Evolutionary conservation across 1,140 invertebrate genomes (phyloP).

Genomic region (Fopius arisanus): DNA sequence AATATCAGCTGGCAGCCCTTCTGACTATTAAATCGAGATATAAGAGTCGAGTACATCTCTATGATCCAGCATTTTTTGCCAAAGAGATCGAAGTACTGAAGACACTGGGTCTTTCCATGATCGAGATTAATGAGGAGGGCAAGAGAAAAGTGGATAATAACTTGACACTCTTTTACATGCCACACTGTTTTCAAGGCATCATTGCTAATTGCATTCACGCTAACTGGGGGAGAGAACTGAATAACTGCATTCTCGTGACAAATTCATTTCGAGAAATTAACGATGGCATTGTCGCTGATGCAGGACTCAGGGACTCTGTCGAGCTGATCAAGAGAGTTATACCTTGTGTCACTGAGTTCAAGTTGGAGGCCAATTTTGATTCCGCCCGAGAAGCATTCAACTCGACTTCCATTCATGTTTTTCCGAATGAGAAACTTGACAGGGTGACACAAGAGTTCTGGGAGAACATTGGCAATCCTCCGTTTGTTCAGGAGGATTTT

Average conservation of each 20-base stretch:
- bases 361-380: neutral
- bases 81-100: slow-evolving; percentile 27
- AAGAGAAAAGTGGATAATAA: neutral
- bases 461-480: neutral
- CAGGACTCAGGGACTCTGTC: slow-evolving; percentile 4
- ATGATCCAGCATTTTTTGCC: slow-evolving; percentile 25
- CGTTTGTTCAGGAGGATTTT: neutral
- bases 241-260: slow-evolving; percentile 25
- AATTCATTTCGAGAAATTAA: slow-evolving; percentile 23
- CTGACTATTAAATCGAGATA: slow-evolving; percentile 22
- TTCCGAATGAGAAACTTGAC: neutral
- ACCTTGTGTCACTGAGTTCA: slow-evolving; percentile 7
- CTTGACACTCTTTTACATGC: slow-evolving; percentile 28
- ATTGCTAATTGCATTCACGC: slow-evolving; percentile 25
- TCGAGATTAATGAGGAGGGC: slow-evolving; percentile 21
- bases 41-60: slow-evolving; percentile 16
- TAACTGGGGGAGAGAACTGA: slow-evolving; percentile 13
- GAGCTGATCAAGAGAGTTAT: slow-evolving; percentile 21
- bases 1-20: slow-evolving; percentile 23
- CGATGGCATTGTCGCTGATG: neutral
- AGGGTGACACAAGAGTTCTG: slow-evolving; percentile 17
- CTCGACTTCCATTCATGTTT: slow-evolving; percentile 24
- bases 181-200: slow-evolving; percentile 24
- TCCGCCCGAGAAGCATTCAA: slow-evolving; percentile 10
- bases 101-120: slow-evolving; percentile 16